Evolutionary conservation across 2,888 invertebrate species (phyloP).

Genomic region (Chrysolina americana): DNA sequence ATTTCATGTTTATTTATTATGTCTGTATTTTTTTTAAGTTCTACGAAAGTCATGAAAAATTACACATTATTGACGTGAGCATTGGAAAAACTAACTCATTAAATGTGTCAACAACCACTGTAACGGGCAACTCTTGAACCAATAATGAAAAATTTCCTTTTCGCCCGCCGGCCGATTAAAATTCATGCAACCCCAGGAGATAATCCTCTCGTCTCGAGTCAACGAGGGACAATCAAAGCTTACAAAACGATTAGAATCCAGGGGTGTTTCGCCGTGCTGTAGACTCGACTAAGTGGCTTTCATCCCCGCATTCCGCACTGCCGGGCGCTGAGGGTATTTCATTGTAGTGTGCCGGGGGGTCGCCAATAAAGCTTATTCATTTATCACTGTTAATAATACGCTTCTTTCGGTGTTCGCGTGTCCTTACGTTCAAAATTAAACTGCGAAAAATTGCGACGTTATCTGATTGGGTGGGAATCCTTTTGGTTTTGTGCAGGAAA

Average conservation of each 20-base stretch:
- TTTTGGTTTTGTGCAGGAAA: not conserved
- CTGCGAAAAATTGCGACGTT: not conserved
- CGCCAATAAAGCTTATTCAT: constrained; percentile 63
- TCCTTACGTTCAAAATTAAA: not conserved
- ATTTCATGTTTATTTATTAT: too few relatives aligned
- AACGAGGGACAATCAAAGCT: constrained; percentile 48
- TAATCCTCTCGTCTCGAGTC: constrained; percentile 32
- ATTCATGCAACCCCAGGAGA: constrained; percentile 20
- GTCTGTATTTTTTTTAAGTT: too few relatives aligned
- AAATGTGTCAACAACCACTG: not conserved
- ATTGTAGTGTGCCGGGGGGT: constrained; percentile 63
- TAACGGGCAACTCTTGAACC: not conserved
- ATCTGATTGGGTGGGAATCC: constrained; percentile 20
- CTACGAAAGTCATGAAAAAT: too few relatives aligned
- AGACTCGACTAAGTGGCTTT: constrained; percentile 56
- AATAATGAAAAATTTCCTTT: constrained; percentile 21
- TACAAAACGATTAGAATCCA: constrained; percentile 47
- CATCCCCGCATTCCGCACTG: constrained; percentile 63
- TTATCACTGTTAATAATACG: constrained; percentile 62
- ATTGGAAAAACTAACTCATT: too few relatives aligned
- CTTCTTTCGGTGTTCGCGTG: constrained; percentile 28
- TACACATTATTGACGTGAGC: too few relatives aligned
- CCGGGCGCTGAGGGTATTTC: constrained; percentile 66
- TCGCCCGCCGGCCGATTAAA: constrained; percentile 16
- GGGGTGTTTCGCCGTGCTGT: constrained; percentile 39